These are phyloP conservation scores for Drosophila multiciliata DNA, from an alignment of 2,888 invertebrate species.

Conservation along the genomic window DNA sequence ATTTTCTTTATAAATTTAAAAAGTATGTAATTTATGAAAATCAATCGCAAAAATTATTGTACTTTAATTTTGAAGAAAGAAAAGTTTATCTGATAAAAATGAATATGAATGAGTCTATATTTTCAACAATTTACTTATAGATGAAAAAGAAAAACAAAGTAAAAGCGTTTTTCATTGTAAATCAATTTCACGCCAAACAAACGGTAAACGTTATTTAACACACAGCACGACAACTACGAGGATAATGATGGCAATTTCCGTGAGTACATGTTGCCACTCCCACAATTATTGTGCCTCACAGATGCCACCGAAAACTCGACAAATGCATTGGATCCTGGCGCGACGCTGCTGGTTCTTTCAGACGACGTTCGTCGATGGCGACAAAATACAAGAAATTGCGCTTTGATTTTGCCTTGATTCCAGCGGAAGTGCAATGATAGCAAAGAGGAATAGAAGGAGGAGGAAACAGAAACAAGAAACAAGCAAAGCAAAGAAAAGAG, in stretches of 20 bases:
- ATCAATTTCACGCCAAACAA: constrained; percentile 77
- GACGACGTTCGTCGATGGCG: constrained; percentile 50
- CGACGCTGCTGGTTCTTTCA: constrained; percentile 30
- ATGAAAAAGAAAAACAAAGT: constrained; percentile 13
- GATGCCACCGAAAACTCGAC: constrained; percentile 23
- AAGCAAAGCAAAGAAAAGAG: neutral
- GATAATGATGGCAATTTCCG: constrained; percentile 83
- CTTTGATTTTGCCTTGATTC: constrained; percentile 75
- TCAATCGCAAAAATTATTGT: neutral
- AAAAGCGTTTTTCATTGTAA: constrained; percentile 48
- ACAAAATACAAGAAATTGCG: constrained; percentile 79
- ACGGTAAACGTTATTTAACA: constrained; percentile 78
- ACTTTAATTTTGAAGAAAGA: neutral
- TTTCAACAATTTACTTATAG: neutral
- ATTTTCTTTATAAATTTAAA: neutral
- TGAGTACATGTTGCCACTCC: constrained; percentile 69
- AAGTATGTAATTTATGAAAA: neutral
- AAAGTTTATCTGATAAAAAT: neutral
- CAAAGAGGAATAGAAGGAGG: constrained; percentile 24
- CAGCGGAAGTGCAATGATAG: constrained; percentile 79
- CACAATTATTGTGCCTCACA: constrained; percentile 31
- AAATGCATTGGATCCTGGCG: constrained; percentile 38
- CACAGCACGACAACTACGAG: constrained; percentile 62
- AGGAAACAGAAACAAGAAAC: constrained; percentile 24
- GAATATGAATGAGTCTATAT: too few species aligned